A percentile compares a stretch with the other conserved stretches of the same genome.
Conservation (phyloP, 1,140 invertebrate species). For the Papilio polytes region DNA sequence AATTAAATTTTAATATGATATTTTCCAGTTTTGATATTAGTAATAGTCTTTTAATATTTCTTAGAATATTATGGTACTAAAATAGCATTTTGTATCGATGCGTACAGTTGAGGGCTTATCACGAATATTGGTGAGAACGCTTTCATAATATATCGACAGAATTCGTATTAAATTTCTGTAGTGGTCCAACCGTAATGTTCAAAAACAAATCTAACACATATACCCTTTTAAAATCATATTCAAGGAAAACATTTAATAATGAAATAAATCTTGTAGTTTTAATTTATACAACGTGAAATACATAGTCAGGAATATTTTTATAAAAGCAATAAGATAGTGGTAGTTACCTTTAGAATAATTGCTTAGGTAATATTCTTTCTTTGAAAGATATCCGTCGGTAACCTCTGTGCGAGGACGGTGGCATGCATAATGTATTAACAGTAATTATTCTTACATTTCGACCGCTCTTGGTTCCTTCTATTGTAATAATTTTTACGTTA, state of each 20-base stretch:
- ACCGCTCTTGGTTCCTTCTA: constrained; percentile 48
- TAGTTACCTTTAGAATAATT: constrained; percentile 47
- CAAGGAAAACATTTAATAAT: background rate
- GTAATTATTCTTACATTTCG: constrained; percentile 76
- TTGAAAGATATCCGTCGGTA: constrained; percentile 53
- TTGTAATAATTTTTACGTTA: constrained; percentile 60
- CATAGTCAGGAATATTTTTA: constrained; percentile 27
- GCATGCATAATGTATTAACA: constrained; percentile 76
- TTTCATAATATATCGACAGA: too few species aligned
- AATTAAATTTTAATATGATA: background rate
- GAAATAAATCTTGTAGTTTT: background rate
- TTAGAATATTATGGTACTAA: too few species aligned
- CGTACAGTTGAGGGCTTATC: too few species aligned
- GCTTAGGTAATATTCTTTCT: constrained; percentile 56
- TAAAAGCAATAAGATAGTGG: constrained; percentile 45
- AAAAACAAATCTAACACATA: too few species aligned
- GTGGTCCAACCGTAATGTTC: too few species aligned
- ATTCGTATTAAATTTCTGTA: too few species aligned
- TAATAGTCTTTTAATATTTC: too few species aligned
- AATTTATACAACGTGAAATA: background rate
- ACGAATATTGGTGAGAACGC: too few species aligned
- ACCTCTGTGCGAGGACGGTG: constrained; percentile 48
- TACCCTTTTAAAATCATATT: too few species aligned
- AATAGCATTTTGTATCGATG: too few species aligned
- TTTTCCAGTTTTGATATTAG: too few species aligned